Evolutionary conservation across 2,888 invertebrate genomes (phyloP).

Genomic region (Ganaspis brasiliensis): DNA sequence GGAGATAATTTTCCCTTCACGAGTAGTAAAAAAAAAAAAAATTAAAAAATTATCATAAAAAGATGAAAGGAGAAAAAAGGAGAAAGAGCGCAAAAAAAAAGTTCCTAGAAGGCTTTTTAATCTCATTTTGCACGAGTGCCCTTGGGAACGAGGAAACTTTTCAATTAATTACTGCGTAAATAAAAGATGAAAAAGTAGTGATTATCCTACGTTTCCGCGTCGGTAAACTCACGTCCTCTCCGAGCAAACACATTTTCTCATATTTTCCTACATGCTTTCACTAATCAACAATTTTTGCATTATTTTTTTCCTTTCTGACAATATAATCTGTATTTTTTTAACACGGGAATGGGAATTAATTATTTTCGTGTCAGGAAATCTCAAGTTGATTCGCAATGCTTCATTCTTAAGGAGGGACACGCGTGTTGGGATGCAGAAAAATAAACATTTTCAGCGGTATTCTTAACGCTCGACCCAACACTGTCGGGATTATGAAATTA

Average conservation of each 20-base stretch:
- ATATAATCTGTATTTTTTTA: slow-evolving; percentile 49
- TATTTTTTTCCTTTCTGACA: slow-evolving; percentile 64
- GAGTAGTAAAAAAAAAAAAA: neutral
- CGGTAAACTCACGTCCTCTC: slow-evolving; percentile 62
- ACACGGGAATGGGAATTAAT: slow-evolving; percentile 68
- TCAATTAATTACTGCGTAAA: slow-evolving; percentile 76
- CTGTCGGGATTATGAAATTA: neutral
- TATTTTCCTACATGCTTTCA: slow-evolving; percentile 38
- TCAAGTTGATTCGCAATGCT: slow-evolving; percentile 64
- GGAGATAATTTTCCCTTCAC: neutral
- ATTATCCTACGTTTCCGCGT: slow-evolving; percentile 72
- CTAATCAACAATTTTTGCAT: slow-evolving; percentile 43
- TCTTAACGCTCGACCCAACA: slow-evolving; percentile 65
- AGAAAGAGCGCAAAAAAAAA: slow-evolving; percentile 2
- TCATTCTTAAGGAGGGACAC: slow-evolving; percentile 51
- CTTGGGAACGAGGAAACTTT: slow-evolving; percentile 65
- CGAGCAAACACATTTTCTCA: slow-evolving; percentile 33
- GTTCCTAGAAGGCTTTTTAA: slow-evolving; percentile 33
- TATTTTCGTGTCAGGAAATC: slow-evolving; percentile 74
- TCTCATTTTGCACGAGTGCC: slow-evolving; percentile 71
- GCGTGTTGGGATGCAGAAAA: slow-evolving; percentile 54
- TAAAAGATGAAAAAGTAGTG: slow-evolving; percentile 75
- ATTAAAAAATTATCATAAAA: neutral
- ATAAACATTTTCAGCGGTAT: slow-evolving; percentile 65
- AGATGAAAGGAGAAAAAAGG: neutral